Evolutionary conservation across 2,888 invertebrate species (phyloP).

Genomic region (Acrobeloides nanus): DNA sequence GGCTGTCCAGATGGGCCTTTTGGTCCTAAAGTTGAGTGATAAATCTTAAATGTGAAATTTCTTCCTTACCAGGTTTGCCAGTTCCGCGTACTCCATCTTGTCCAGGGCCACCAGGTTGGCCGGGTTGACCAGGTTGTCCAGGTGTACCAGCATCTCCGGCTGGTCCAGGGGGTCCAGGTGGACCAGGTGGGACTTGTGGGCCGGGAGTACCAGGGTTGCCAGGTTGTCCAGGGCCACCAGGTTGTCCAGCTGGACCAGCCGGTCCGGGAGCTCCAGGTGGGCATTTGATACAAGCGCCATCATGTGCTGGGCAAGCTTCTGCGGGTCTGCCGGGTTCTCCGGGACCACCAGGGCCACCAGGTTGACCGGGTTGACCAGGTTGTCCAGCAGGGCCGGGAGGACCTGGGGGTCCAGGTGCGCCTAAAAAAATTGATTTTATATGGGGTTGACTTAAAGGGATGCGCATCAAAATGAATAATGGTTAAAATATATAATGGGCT

Average conservation of each 20-base stretch:
- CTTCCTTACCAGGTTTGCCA: no score
- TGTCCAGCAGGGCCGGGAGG: slow-evolving; percentile 35
- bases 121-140: slow-evolving; percentile 24
- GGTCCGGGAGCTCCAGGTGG: slow-evolving; percentile 24
- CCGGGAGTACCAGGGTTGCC: slow-evolving; percentile 29
- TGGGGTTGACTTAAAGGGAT: no score
- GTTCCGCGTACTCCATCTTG: slow-evolving; percentile 1
- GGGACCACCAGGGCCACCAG: slow-evolving; percentile 32
- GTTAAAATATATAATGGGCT: no score
- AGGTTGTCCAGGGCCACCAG: slow-evolving; percentile 35
- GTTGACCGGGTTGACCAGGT: slow-evolving; percentile 13
- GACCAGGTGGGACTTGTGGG: slow-evolving; percentile 12
- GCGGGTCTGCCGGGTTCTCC: slow-evolving; percentile 37
- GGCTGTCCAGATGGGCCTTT: slow-evolving; percentile 2
- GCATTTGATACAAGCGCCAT: slow-evolving; percentile 22
- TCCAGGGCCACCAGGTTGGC: slow-evolving; percentile 16
- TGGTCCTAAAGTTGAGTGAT: no score
- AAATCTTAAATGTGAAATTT: no score
- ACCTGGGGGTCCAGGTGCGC: slow-evolving; percentile 32
- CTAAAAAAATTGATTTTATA: slow-evolving; percentile 1
- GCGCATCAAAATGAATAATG: no score
- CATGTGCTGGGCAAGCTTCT: slow-evolving; percentile 11
- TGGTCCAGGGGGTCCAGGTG: slow-evolving; percentile 32
- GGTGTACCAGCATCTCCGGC: slow-evolving; percentile 37
- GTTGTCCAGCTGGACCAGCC: slow-evolving; percentile 25